These are phyloP conservation scores for Neoaliturus tenellus DNA, from an alignment of 2,888 invertebrate species.

Conservation along the genomic window DNA sequence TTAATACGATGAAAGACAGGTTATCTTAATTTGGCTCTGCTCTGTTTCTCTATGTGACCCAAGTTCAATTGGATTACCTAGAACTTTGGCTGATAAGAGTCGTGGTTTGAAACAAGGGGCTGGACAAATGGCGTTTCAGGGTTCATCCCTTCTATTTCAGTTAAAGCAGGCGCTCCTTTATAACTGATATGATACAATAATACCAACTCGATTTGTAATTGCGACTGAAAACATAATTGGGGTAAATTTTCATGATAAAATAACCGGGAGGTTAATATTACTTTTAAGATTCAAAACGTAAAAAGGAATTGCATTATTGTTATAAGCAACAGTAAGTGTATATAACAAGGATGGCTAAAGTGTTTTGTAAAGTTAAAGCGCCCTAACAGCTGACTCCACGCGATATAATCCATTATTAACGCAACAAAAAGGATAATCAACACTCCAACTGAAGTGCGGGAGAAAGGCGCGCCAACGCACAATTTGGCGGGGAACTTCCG, in stretches of 20 bases:
- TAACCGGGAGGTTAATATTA: too few species aligned
- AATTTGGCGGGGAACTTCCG: conserved; percentile 21
- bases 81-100: background rate
- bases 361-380: background rate
- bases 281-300: too few species aligned
- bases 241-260: too few species aligned
- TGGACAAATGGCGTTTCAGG: background rate
- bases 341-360: background rate
- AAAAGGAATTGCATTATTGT: too few species aligned
- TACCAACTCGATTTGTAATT: too few species aligned
- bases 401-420: conserved; percentile 9
- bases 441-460: conserved; percentile 3
- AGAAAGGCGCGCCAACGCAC: conserved; percentile 7
- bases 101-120: background rate
- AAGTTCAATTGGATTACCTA: background rate
- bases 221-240: too few species aligned
- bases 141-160: background rate
- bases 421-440: conserved; percentile 24
- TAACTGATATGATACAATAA: too few species aligned
- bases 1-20: too few species aligned
- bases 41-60: too few species aligned
- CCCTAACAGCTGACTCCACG: background rate
- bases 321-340: background rate
- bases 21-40: too few species aligned
- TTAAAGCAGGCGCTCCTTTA: too few species aligned